phyloP scores from a whole-genome alignment of 1,140 invertebrate species.

The Phthorimaea operculella region DNA sequence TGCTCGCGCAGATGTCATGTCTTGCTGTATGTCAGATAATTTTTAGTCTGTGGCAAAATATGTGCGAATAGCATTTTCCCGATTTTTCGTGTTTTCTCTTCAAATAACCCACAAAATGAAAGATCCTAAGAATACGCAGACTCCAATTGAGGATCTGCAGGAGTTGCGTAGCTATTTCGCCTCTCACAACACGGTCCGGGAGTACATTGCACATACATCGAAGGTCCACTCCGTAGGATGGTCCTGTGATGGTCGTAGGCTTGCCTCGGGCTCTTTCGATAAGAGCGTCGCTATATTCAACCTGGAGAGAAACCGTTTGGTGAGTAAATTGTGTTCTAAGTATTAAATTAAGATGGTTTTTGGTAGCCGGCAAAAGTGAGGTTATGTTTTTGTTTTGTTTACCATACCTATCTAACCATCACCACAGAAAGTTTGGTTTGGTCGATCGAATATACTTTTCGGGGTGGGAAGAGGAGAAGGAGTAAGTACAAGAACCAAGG shows the following conservation, averaged over 20 bases:
- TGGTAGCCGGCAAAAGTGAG: conserved; percentile 12
- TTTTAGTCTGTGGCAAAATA: too few relatives aligned
- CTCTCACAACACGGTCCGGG: conserved; percentile 84
- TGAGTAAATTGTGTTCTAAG: conserved; percentile 61
- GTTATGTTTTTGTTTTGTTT: conserved; percentile 22
- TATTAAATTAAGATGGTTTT: conserved; percentile 12
- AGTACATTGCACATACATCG: conserved; percentile 88
- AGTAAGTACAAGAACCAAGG: too few relatives aligned
- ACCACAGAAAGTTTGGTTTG: too few relatives aligned
- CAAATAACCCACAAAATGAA: conserved; percentile 36
- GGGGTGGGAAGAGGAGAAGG: too few relatives aligned
- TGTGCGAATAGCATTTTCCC: too few relatives aligned
- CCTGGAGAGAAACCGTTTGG: conserved; percentile 86
- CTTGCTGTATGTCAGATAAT: too few relatives aligned
- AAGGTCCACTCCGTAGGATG: conserved; percentile 98
- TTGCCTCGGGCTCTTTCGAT: conserved; percentile 96
- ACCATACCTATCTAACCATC: too few relatives aligned
- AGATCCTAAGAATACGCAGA: conserved; percentile 47
- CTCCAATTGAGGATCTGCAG: conserved; percentile 68
- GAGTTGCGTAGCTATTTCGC: conserved; percentile 84
- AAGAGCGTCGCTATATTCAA: conserved; percentile 93
- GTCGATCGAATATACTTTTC: too few relatives aligned
- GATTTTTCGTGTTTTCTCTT: too few relatives aligned
- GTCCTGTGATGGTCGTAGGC: conserved; percentile 91
- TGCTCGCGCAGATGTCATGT: too few relatives aligned